phyloP scores from a whole-genome alignment of 2,888 invertebrate species.

The Lepidocyrtoides sp. region DNA sequence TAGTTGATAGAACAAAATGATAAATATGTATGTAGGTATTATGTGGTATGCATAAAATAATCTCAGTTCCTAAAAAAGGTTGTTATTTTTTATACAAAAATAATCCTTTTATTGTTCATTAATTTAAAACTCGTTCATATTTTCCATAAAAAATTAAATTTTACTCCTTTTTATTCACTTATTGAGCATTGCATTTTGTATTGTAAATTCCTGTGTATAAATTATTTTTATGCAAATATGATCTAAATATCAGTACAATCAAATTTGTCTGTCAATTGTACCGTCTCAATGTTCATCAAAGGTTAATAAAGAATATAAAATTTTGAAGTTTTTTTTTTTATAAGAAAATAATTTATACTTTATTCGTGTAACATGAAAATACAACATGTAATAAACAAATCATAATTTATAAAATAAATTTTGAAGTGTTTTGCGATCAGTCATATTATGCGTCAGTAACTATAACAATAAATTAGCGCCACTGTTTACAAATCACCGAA shows the following conservation, averaged over 20 bases:
- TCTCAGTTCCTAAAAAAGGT: neutral
- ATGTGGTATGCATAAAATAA: neutral
- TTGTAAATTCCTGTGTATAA: neutral
- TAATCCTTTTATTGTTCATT: neutral
- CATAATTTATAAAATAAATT: too few relatives aligned
- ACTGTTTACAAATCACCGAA: conserved; percentile 67
- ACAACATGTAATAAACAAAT: too few relatives aligned
- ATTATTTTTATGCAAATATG: neutral
- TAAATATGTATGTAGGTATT: too few relatives aligned
- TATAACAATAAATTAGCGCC: conserved; percentile 21
- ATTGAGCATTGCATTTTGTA: neutral
- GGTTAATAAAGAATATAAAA: neutral
- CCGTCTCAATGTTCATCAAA: neutral
- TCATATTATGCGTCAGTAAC: neutral
- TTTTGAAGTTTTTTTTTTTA: neutral
- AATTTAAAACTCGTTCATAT: neutral
- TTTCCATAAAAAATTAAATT: neutral
- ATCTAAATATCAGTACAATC: neutral
- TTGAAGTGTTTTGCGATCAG: too few relatives aligned
- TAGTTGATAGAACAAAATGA: too few relatives aligned
- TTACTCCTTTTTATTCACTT: neutral
- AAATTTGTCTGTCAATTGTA: neutral
- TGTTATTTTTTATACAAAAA: conserved; percentile 9
- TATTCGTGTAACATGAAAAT: too few relatives aligned
- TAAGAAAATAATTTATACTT: too few relatives aligned